Evolutionary conservation across 2,113 vertebrate species (phyloP), one percentile per base, ranked within the genome.

Genomic region (Cinclus cinclus): DNA sequence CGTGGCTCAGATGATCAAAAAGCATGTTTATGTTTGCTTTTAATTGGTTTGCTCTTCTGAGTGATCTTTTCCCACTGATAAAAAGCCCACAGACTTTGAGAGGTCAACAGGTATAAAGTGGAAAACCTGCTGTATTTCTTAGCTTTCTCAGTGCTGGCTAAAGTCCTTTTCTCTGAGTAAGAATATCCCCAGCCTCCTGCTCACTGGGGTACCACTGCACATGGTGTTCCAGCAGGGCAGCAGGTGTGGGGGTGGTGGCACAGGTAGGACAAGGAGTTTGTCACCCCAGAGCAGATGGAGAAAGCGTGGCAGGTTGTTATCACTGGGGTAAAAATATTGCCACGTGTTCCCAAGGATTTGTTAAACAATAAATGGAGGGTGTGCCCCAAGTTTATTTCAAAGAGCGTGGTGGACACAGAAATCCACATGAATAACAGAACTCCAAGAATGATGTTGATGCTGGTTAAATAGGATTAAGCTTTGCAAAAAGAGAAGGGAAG

Each of bases 251-350:
- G 83, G 74, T 27, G 55, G 55, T 96, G 92, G 87, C 88, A 77
- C 78, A 89, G 92, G 93, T 49, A 58, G 90, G 83, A 92, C 87
- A 79, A 60, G 78, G 80, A 88, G 92, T 65, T 90, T 59, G 60
- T 92, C 89, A 76, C 35, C 37, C 52, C 56, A 5, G 50, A 76
- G 92, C 11, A 2, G 62, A 52, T 70, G 24, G 10, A 37, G 42
- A 55, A 55, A 83, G 65, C 7, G 5, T 24, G 81, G 65, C 84
- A 87, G 78, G 82, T 83, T 70, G 50, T 94, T 75, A 37, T 67
- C 94, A 67, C 47, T 15, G 58, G 84, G 75, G 73, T 35, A 39
- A 63, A 94, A 89, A 44, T 46, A 81, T 9, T 87, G 60, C 63
- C 65, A 78, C 4, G 11, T 63, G 64, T 35, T 56, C 42, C 47